phyloP scores from a whole-genome alignment of 2,888 invertebrate genomes.

The Frankliniella fusca region DNA sequence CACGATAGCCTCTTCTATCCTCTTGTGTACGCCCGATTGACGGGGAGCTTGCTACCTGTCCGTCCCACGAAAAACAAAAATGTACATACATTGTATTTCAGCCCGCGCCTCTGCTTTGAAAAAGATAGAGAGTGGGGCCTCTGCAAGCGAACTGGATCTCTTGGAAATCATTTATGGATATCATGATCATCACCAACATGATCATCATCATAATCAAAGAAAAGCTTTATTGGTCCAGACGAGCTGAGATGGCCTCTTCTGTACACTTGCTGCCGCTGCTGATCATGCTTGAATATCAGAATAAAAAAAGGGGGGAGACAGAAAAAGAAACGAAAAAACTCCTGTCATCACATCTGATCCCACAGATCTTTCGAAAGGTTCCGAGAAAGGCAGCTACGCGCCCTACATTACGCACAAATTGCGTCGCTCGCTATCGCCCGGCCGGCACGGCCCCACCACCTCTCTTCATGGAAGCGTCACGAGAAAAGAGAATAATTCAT shows the following conservation, averaged over 20 bases:
- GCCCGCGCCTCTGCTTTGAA: no score
- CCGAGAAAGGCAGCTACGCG: not conserved
- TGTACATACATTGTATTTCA: not conserved
- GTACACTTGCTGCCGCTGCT: not conserved
- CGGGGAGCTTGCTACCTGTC: conserved; percentile 5
- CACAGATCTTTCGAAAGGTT: not conserved
- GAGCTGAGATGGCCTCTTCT: not conserved
- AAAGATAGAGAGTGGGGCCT: no score
- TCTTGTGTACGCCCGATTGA: not conserved
- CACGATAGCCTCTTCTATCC: no score
- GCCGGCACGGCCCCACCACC: not conserved
- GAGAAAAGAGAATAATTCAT: not conserved
- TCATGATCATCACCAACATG: no score
- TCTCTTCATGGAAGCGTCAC: not conserved
- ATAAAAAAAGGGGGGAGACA: no score
- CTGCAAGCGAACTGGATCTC: no score
- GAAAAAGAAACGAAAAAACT: no score
- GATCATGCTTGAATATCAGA: not conserved
- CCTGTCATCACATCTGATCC: conserved; percentile 2
- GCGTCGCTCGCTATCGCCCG: conserved; percentile 10
- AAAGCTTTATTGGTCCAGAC: not conserved
- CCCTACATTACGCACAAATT: conserved; percentile 13
- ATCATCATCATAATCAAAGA: no score
- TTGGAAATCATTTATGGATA: no score
- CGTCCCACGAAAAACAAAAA: not conserved